phyloP scores from a whole-genome alignment of 1,140 invertebrate species.

The Lucilia sericata region DNA sequence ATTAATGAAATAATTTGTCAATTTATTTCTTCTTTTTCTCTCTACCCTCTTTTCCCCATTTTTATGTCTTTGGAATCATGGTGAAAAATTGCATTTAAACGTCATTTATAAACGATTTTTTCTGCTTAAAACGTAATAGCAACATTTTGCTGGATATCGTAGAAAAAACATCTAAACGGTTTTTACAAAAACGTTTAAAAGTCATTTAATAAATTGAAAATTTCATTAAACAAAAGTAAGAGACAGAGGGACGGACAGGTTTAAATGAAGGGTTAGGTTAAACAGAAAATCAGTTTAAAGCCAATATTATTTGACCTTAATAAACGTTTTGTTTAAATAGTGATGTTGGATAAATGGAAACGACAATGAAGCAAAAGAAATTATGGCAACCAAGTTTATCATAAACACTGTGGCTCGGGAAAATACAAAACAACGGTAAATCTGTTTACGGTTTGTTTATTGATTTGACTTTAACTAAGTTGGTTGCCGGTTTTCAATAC shows the following conservation, averaged over 20 bases:
- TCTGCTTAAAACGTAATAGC: neutral
- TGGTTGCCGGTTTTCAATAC: neutral
- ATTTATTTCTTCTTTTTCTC: neutral
- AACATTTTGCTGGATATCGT: neutral
- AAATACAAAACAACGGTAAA: too few species aligned
- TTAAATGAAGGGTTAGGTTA: neutral
- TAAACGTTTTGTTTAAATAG: slow-evolving; percentile 15
- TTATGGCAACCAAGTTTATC: neutral
- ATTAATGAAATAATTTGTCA: slow-evolving; percentile 42
- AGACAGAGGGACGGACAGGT: neutral
- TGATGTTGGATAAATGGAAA: slow-evolving; percentile 16
- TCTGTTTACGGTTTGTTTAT: neutral
- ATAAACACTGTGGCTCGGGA: too few species aligned
- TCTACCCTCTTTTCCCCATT: too few species aligned
- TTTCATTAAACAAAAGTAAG: slow-evolving; percentile 31
- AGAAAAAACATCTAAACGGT: neutral
- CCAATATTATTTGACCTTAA: slow-evolving; percentile 33
- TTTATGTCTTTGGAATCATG: neutral
- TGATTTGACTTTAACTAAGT: neutral
- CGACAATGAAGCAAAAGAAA: neutral
- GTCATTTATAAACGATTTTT: neutral
- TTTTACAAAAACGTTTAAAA: slow-evolving; percentile 20
- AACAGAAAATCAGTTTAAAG: slow-evolving; percentile 7
- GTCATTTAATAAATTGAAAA: slow-evolving; percentile 43
- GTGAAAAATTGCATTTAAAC: neutral